Base-by-base conservation (phyloP, 2,888 invertebrate genomes). In the Cerastis rubricosa region DNA sequence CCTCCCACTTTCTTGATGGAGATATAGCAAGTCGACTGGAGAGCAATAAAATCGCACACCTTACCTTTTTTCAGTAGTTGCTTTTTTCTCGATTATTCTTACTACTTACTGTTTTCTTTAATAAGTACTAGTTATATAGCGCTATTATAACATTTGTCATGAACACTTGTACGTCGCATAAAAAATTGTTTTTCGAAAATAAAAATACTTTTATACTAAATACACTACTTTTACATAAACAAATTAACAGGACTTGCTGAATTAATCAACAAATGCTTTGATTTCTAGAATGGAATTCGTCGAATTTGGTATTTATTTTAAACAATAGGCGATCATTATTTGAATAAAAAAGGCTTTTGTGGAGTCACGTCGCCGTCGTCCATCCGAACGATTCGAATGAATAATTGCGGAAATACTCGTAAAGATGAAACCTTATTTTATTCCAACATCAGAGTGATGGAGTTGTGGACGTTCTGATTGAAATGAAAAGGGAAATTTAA, bases 211-310 rank as follows among this genome's bases (percentile, higher is more conserved):
- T 9, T 9, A 49, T 40, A 67, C 2, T 40, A 40, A 40, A 47
- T 14, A 5, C 4, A 40, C 19, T 35, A 19, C 0, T 19, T 45
- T n/a, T 25, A 72, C 2, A 51, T 51, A 7, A 86, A 84, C 87
- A 87, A 75, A 81, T 85, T 81, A 87, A 83, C 84, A 85, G 73
- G 75, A 66, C 63, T 68, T 66, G 19, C 72, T 88, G 88, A 88
- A 88, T 90, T 86, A 90, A 89, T 90, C 83, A 90, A 88, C 79
- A 80, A 79, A 74, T 81, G 79, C 74, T 73, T 72, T 74, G 63
- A 85, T 78, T 76, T 64, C 8, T 17, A 82, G 80, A 84, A 83
- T 81, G 66, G 71, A 75, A 81, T 80, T 71, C 25, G 68, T 75
- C 22, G 68, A 78, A 66, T 68, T 64, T 49, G 68, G 71, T 63